Conservation (phyloP, 2,888 invertebrate genomes). For the Chironomus riparius region DNA sequence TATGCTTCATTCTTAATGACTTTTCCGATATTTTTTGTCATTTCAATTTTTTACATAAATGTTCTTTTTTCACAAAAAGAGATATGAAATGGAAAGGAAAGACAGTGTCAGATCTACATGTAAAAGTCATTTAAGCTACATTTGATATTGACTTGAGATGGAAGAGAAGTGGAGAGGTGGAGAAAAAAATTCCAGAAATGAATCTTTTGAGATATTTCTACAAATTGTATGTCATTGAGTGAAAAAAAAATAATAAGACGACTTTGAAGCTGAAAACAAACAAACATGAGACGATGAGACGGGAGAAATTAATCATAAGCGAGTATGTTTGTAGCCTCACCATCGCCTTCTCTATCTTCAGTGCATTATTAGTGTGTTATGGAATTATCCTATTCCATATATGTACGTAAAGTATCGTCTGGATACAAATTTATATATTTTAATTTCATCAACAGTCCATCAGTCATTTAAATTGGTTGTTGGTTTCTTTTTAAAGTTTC, state of each 20-base stretch:
- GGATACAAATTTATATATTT: slow-evolving; percentile 12
- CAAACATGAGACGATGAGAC: slow-evolving; percentile 11
- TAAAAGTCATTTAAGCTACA: background rate
- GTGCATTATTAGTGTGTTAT: background rate
- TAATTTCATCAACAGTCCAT: slow-evolving; percentile 27
- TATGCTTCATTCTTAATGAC: slow-evolving; percentile 12
- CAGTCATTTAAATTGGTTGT: slow-evolving; percentile 26
- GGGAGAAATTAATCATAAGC: slow-evolving; percentile 17
- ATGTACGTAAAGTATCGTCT: background rate
- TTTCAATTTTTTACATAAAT: slow-evolving; percentile 17
- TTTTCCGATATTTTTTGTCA: slow-evolving; percentile 14
- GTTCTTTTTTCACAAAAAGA: background rate
- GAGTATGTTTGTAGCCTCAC: background rate
- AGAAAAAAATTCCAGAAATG: background rate
- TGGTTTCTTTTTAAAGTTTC: background rate
- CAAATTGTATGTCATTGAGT: background rate
- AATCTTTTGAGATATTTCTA: background rate
- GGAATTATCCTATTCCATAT: background rate
- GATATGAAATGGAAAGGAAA: background rate
- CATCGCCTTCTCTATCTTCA: slow-evolving; percentile 2
- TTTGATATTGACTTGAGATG: background rate
- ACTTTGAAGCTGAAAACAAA: background rate
- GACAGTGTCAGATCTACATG: background rate
- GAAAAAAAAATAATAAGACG: too few relatives aligned
- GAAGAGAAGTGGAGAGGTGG: background rate